phyloP scores from a whole-genome alignment of 2,113 vertebrate genomes.

The Sclerurus mexicanus region DNA sequence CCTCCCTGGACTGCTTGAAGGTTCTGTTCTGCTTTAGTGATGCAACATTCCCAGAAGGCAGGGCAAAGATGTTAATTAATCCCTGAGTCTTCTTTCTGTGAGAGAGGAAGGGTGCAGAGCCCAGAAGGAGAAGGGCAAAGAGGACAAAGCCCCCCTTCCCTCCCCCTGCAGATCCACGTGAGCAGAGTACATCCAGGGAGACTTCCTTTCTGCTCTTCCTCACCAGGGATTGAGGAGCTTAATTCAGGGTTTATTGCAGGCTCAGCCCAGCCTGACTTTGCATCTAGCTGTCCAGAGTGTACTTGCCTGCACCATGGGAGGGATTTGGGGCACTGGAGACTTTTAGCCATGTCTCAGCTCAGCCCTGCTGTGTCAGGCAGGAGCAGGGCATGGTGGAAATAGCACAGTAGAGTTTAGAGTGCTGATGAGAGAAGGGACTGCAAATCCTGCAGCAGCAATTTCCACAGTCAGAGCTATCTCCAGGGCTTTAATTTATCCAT shows the following conservation, averaged over 20 bases:
- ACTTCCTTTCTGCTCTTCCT: background rate
- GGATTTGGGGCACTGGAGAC: background rate
- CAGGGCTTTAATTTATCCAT: slow-evolving; percentile 38
- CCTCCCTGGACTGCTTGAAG: background rate
- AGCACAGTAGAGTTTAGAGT: background rate
- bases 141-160: background rate
- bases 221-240: background rate
- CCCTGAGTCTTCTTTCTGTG: background rate
- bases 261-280: background rate
- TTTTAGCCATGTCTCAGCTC: background rate
- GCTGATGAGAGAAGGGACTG: slow-evolving; percentile 25
- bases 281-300: background rate
- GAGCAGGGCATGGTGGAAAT: background rate
- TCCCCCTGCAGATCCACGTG: background rate
- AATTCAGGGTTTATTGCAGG: background rate
- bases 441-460: slow-evolving; percentile 46
- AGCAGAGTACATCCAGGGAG: background rate
- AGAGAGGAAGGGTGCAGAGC: background rate
- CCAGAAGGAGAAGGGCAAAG: background rate
- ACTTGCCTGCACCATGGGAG: background rate
- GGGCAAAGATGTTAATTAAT: background rate
- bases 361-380: background rate
- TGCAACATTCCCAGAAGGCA: background rate
- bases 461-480: slow-evolving; percentile 28
- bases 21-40: background rate